Conservation (phyloP, 2,888 invertebrate genomes). For the Lordiphosa andalusiaca region DNA sequence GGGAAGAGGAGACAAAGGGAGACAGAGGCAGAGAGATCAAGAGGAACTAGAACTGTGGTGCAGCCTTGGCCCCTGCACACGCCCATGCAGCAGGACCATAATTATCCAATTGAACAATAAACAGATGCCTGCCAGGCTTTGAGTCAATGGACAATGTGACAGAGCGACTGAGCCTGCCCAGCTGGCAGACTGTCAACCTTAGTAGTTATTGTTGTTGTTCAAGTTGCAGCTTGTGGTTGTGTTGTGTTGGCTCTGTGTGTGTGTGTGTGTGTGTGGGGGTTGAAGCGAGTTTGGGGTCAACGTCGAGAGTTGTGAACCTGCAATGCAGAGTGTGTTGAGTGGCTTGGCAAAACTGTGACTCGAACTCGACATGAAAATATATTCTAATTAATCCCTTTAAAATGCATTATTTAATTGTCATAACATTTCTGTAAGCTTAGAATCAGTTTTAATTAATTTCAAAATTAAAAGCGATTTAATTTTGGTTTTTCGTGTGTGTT, state of each 20-base stretch:
- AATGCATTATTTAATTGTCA: too few species aligned
- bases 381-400: too few species aligned
- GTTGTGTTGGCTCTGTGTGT: not conserved
- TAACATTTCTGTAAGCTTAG: too few species aligned
- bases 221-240: constrained; percentile 3
- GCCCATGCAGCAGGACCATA: constrained; percentile 41
- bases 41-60: too few species aligned
- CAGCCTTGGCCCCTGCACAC: constrained; percentile 37
- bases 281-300: constrained; percentile 13
- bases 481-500: too few species aligned
- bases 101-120: constrained; percentile 74
- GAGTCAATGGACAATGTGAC: constrained; percentile 58
- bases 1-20: constrained; percentile 3
- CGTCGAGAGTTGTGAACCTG: constrained; percentile 16
- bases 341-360: too few species aligned
- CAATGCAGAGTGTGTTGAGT: constrained; percentile 8
- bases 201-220: constrained; percentile 8
- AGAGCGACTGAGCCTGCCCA: constrained; percentile 24
- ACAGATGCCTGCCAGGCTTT: constrained; percentile 61
- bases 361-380: too few species aligned
- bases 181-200: constrained; percentile 34
- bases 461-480: too few species aligned
- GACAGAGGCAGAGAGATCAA: not conserved
- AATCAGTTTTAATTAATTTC: too few species aligned
- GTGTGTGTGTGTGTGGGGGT: not conserved